Base-by-base conservation (phyloP, 2,888 invertebrate species). In the Gibbula magus region DNA sequence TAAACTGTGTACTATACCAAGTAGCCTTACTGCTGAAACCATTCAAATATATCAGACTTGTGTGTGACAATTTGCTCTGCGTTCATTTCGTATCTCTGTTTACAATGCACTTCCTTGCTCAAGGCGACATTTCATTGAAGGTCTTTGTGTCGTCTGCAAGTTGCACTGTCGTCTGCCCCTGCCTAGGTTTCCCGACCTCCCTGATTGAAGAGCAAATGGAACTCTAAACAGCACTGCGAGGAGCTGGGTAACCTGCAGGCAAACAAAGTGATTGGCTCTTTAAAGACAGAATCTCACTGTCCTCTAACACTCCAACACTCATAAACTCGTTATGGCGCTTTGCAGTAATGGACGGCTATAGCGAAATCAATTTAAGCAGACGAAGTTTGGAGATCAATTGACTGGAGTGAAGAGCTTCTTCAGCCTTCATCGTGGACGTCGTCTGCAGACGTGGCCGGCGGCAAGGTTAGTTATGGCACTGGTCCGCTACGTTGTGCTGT, bases 371-470 rank as follows among this genome's bases (percentile, higher is more conserved):
- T 70, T 39, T 70, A 70, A 70, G 39, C 35, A 39, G 35, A 35
- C 70, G 70, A 70, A 35, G 70, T 20, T 32, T 32, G 70, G 70
- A 45, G 70, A 32, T 32, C 39, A 70, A 70, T 70, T 70, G 70
- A 35, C 70, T 20, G 39, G n/a, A 10, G 25, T 70, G 35, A 70
- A 70, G 70, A 39, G 70, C 39, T 70, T 35, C 35, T 39, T 10
- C 39, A 39, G n/a, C 7, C 56, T 22, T 56, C 22, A 56, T 35
- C 70, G 16, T 32, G 32, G 35, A 32, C 70, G 70, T 39, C 39
- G 20, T 70, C 61, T 29, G 29, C 70, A 70, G 70, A 70, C 70
- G 18, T 35, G 20, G 35, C 70, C 70, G n/a, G n/a, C 29, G 70
- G 70, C 35, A 29, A 70, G n/a, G 35, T 70, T 35, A 10, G 70